phyloP scores from a whole-genome alignment of 2,888 invertebrate species.

The Troilus luridus region DNA sequence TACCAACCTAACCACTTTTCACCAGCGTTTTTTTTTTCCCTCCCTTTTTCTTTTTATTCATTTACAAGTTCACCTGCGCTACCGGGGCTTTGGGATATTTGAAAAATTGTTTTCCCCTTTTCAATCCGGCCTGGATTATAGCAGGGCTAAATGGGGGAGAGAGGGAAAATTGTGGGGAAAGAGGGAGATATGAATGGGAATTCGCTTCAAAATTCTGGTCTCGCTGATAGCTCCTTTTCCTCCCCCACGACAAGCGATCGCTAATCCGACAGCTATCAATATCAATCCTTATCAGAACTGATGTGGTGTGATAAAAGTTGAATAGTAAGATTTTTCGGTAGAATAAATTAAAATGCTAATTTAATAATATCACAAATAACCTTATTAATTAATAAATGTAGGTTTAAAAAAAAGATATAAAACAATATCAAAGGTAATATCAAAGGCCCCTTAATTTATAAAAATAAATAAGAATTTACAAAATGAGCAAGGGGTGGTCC shows the following conservation, averaged over 20 bases:
- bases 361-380: too few relatives aligned
- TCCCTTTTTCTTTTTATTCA: conserved; percentile 20
- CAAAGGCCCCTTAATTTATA: too few relatives aligned
- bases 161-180: background rate
- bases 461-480: too few relatives aligned
- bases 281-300: background rate
- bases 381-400: too few relatives aligned
- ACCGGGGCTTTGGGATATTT: background rate
- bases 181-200: conserved; percentile 3
- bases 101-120: conserved; percentile 42
- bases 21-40: background rate
- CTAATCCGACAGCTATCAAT: background rate
- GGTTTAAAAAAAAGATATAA: too few relatives aligned
- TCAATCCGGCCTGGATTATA: conserved; percentile 16
- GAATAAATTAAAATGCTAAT: too few relatives aligned
- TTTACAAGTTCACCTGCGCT: conserved; percentile 43
- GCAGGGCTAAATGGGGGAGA: background rate
- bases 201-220: background rate
- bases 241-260: background rate
- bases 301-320: background rate
- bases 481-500: too few relatives aligned
- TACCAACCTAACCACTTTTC: conserved; percentile 3
- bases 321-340: too few relatives aligned
- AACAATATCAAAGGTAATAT: too few relatives aligned
- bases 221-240: conserved; percentile 8